Conservation (phyloP, 2,113 vertebrate species). For the Ranitomeya imitator region DNA sequence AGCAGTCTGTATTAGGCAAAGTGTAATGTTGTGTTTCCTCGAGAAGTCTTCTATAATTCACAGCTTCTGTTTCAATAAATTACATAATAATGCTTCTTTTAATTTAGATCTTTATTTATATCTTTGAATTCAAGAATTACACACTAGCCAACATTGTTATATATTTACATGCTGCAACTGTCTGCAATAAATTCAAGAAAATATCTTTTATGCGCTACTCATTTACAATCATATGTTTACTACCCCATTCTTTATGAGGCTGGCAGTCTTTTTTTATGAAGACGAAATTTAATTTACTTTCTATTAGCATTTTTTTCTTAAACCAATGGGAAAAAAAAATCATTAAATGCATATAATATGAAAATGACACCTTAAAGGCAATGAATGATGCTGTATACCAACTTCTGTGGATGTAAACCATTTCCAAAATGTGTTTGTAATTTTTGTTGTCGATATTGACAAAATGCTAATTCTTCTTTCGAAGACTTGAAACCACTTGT, state of each 20-base stretch:
- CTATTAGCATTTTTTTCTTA: slow-evolving; percentile 76
- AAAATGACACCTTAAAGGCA: slow-evolving; percentile 81
- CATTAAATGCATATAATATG: slow-evolving; percentile 82
- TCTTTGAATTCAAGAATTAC: slow-evolving; percentile 85
- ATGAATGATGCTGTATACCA: slow-evolving; percentile 78
- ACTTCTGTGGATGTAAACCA: slow-evolving; percentile 74
- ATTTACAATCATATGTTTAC: slow-evolving; percentile 80
- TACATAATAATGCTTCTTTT: slow-evolving; percentile 55
- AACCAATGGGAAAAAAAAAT: slow-evolving; percentile 67
- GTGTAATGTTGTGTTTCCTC: too few relatives aligned
- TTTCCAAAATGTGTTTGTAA: slow-evolving; percentile 58
- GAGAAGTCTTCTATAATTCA: not conserved
- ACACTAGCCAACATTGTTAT: slow-evolving; percentile 85
- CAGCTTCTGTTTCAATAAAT: not conserved
- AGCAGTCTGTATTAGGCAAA: too few relatives aligned
- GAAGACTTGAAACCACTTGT: not conserved
- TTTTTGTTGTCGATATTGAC: not conserved
- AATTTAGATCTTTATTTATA: slow-evolving; percentile 83
- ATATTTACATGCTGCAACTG: slow-evolving; percentile 90
- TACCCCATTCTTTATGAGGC: slow-evolving; percentile 78
- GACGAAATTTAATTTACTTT: slow-evolving; percentile 77
- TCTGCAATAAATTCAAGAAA: slow-evolving; percentile 86
- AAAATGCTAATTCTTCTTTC: not conserved
- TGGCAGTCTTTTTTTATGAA: slow-evolving; percentile 77
- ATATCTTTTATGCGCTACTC: slow-evolving; percentile 85